Evolutionary conservation across 1,140 invertebrate genomes (phyloP).

Genomic region (Galleria mellonella): DNA sequence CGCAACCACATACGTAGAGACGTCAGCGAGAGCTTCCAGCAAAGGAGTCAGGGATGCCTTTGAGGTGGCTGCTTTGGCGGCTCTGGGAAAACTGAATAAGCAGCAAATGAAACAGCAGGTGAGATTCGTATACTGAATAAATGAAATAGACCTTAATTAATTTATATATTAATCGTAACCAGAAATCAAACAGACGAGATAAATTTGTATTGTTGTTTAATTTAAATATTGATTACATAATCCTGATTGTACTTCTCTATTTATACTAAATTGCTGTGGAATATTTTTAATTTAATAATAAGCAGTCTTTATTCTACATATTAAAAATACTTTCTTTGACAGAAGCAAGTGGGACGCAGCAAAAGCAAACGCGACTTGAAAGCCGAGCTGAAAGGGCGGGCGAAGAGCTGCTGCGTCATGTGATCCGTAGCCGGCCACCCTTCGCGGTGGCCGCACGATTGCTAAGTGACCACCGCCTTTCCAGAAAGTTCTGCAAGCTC

Average conservation of each 20-base stretch:
- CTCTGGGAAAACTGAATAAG: constrained; percentile 78
- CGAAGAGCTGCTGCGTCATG: constrained; percentile 76
- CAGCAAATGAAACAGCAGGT: constrained; percentile 74
- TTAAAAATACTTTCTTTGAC: constrained; percentile 9
- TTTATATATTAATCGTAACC: no score
- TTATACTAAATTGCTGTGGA: no score
- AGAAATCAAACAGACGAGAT: no score
- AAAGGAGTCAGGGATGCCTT: constrained; percentile 79
- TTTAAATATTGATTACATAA: no score
- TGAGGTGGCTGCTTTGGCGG: constrained; percentile 79
- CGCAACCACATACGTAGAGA: constrained; percentile 81
- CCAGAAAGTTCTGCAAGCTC: constrained; percentile 15
- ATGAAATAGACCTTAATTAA: no score
- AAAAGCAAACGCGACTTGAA: constrained; percentile 76
- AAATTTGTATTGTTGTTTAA: no score
- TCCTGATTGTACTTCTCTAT: no score
- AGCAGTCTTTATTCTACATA: no score
- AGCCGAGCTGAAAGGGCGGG: constrained; percentile 73
- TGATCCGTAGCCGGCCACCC: constrained; percentile 75
- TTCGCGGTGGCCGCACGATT: constrained; percentile 69
- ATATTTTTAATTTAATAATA: no score
- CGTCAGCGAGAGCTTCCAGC: constrained; percentile 75
- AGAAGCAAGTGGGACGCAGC: constrained; percentile 69
- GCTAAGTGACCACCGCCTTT: constrained; percentile 54
- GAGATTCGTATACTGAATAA: no score